phyloP scores from a whole-genome alignment of 1,140 invertebrate genomes.

The Aphelenchoides fujianensis region DNA sequence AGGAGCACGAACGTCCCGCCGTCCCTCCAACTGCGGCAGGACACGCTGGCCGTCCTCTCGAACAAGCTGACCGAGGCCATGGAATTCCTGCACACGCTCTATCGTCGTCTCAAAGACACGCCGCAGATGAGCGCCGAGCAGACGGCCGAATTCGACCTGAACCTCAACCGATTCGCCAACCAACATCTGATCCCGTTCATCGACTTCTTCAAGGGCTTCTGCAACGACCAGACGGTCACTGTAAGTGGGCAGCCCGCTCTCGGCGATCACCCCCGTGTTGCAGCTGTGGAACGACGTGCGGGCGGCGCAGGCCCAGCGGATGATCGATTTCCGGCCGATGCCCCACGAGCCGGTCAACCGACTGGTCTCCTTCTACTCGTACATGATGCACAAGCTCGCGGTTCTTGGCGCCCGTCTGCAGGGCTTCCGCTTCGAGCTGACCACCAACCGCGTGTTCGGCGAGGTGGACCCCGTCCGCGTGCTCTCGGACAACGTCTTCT shows the following conservation, averaged over 20 bases:
- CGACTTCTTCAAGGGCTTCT: conserved; percentile 59
- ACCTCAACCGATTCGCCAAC: conserved; percentile 42
- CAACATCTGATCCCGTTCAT: conserved; percentile 55
- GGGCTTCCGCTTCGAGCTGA: conserved; percentile 50
- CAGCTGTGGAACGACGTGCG: conserved; percentile 52
- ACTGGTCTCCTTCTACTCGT: conserved; percentile 55
- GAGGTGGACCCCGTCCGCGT: conserved; percentile 53
- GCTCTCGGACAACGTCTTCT: conserved; percentile 58
- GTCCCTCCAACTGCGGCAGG: conserved; percentile 33
- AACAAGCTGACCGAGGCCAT: conserved; percentile 37
- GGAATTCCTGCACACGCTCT: conserved; percentile 39
- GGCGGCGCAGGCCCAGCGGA: conserved; percentile 49
- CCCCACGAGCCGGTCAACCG: conserved; percentile 46
- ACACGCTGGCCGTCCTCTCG: conserved; percentile 35
- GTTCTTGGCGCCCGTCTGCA: conserved; percentile 57
- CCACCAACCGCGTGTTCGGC: conserved; percentile 53
- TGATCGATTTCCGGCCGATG: conserved; percentile 51
- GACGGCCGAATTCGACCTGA: conserved; percentile 16
- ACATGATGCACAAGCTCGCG: conserved; percentile 60
- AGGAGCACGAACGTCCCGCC: conserved; percentile 42
- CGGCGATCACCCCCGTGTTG: neutral
- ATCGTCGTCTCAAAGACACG: conserved; percentile 36
- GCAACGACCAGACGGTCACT: conserved; percentile 46
- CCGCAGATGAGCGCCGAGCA: conserved; percentile 40
- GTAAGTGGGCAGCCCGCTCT: neutral